phyloP scores from a whole-genome alignment of 2,888 invertebrate species.

The Coelopa pilipes region DNA sequence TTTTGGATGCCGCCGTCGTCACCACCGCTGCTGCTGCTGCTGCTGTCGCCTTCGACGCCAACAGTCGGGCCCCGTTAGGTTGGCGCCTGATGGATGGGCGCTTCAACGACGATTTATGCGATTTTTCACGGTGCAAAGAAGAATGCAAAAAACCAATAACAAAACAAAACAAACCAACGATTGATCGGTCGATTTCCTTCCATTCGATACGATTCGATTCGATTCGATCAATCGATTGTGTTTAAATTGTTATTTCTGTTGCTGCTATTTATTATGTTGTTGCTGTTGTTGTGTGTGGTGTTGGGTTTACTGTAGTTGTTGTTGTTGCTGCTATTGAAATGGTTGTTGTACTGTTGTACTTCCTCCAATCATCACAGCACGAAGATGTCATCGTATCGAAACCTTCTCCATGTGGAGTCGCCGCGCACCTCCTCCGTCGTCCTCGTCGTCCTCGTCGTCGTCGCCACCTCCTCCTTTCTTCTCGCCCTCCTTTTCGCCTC shows the following conservation, averaged over 20 bases:
- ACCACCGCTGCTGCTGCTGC: no score
- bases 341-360: not conserved
- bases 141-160: not conserved
- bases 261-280: no score
- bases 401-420: not conserved
- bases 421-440: no score
- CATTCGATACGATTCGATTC: not conserved
- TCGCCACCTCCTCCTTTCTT: no score
- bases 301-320: no score
- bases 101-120: conserved; percentile 18
- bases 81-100: conserved; percentile 11
- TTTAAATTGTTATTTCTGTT: not conserved
- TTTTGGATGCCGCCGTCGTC: no score
- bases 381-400: conserved; percentile 24
- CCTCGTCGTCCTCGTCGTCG: no score
- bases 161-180: not conserved
- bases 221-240: conserved; percentile 9
- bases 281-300: no score
- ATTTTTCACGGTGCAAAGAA: conserved; percentile 9
- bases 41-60: no score
- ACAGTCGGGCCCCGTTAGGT: no score
- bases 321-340: not conserved
- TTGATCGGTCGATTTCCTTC: not conserved
- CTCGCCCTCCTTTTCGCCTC: not conserved
- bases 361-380: conserved; percentile 6